Evolutionary conservation across 1,140 invertebrate species (phyloP).

Genomic region (Cecropterus lyciades): DNA sequence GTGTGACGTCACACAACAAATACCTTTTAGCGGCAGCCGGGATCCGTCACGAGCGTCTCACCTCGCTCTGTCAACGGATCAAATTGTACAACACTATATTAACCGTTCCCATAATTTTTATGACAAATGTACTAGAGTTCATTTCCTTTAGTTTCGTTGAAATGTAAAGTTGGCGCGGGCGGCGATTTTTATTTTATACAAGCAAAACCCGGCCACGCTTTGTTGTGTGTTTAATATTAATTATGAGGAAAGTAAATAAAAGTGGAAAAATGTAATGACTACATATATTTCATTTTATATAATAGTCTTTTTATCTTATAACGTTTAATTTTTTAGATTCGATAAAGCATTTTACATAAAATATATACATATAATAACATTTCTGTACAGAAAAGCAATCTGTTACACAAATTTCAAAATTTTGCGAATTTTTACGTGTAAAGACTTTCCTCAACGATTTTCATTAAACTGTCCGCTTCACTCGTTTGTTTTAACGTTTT

Average conservation of each 20-base stretch:
- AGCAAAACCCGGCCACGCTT: too few species aligned
- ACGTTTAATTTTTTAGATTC: too few species aligned
- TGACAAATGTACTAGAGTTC: constrained; percentile 6
- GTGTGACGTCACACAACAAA: constrained; percentile 29
- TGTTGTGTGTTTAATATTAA: too few species aligned
- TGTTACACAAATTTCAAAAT: too few species aligned
- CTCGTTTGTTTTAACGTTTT: constrained; percentile 20
- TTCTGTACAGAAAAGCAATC: too few species aligned
- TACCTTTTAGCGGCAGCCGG: constrained; percentile 37
- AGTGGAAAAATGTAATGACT: too few species aligned
- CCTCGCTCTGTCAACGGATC: constrained; percentile 37
- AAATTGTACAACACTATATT: constrained; percentile 31
- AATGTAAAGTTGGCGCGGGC: neutral
- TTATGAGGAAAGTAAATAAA: too few species aligned
- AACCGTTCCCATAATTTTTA: constrained; percentile 7
- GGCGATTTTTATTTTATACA: constrained; percentile 33
- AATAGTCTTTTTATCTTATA: too few species aligned
- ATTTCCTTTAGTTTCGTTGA: neutral
- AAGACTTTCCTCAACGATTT: constrained; percentile 32
- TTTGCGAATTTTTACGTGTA: too few species aligned
- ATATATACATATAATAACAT: too few species aligned
- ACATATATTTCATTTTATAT: too few species aligned
- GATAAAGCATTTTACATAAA: too few species aligned
- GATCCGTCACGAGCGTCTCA: constrained; percentile 38
- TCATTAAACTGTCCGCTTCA: constrained; percentile 38